Percentiles rank a stretch among this genome's conserved stretches.
Conservation (phyloP, 2,888 invertebrate species). For the Pilophorus perplexus region DNA sequence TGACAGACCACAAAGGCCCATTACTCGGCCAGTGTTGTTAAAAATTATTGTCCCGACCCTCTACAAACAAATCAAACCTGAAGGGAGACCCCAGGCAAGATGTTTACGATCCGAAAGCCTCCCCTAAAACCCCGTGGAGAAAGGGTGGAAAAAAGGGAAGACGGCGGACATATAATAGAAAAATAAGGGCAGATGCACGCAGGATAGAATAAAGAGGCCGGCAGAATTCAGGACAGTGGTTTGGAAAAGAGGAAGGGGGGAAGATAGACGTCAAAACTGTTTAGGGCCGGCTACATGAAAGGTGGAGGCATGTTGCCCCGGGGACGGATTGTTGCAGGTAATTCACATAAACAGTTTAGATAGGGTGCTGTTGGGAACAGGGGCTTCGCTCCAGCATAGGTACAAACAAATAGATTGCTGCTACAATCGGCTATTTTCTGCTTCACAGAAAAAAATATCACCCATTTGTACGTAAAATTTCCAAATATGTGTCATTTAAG, state of each 20-base stretch:
- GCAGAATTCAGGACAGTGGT: constrained; percentile 13
- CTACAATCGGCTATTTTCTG: too few relatives aligned
- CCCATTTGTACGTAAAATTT: too few relatives aligned
- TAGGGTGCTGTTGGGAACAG: constrained; percentile 19
- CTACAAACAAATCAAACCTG: background rate
- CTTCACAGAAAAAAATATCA: too few relatives aligned
- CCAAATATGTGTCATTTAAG: too few relatives aligned
- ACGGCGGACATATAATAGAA: constrained; percentile 31
- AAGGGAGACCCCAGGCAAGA: constrained; percentile 4
- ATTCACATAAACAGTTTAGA: constrained; percentile 39
- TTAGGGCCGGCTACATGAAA: constrained; percentile 33
- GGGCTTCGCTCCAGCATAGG: too few relatives aligned
- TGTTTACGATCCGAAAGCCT: constrained; percentile 21
- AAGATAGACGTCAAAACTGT: constrained; percentile 35
- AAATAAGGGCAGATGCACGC: constrained; percentile 35
- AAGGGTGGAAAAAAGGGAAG: constrained; percentile 15
- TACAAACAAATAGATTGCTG: too few relatives aligned
- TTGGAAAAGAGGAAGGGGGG: constrained; percentile 17
- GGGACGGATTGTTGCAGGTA: constrained; percentile 35
- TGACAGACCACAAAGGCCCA: too few relatives aligned
- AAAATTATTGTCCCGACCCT: too few relatives aligned
- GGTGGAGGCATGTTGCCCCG: constrained; percentile 20
- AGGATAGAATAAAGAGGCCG: constrained; percentile 14
- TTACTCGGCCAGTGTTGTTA: too few relatives aligned
- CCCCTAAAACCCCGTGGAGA: constrained; percentile 7